These are phyloP conservation scores for Todiramphus chloris DNA, from an alignment of 2,113 vertebrate species.

Conservation along the genomic window DNA sequence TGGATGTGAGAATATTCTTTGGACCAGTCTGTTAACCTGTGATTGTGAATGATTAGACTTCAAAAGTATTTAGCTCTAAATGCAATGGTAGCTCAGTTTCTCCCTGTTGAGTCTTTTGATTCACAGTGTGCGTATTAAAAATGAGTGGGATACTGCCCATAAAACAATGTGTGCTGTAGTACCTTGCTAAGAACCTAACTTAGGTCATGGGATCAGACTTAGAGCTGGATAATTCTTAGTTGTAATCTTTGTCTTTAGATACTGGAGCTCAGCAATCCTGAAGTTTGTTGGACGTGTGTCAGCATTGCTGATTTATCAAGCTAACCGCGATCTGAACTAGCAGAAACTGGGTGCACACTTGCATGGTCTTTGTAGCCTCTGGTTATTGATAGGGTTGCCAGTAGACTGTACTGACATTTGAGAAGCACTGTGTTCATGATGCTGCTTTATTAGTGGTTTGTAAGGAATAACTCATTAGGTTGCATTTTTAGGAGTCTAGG, in stretches of 20 bases:
- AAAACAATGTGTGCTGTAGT: neutral
- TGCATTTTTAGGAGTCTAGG: neutral
- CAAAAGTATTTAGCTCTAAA: neutral
- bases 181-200: neutral
- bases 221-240: neutral
- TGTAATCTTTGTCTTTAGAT: conserved; percentile 9
- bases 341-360: neutral
- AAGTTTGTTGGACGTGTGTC: neutral
- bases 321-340: neutral
- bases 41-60: neutral
- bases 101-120: neutral
- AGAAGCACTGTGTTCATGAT: neutral
- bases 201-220: neutral
- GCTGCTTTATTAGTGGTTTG: neutral
- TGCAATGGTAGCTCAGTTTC: neutral
- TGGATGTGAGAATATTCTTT: fast-evolving
- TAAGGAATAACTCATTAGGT: neutral
- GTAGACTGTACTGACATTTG: fast-evolving
- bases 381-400: neutral
- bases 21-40: neutral
- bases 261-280: neutral
- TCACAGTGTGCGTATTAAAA: neutral
- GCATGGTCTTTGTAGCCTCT: neutral
- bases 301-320: neutral
- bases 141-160: neutral